Conservation (phyloP, 2,113 vertebrate genomes). For the Ranitomeya imitator region DNA sequence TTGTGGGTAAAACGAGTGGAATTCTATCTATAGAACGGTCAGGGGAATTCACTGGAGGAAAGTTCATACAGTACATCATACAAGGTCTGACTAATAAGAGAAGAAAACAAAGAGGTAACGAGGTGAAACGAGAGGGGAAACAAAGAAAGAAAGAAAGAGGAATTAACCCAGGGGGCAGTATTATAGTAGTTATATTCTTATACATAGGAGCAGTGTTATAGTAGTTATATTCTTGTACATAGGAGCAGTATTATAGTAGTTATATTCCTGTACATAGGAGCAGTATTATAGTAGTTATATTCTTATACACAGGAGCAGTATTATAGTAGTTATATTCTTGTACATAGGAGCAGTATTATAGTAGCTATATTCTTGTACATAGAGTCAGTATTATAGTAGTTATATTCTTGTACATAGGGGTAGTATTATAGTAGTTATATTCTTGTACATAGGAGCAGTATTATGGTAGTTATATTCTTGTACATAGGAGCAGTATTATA, state of each 20-base stretch:
- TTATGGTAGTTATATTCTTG: neutral
- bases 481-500: neutral
- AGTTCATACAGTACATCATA: neutral
- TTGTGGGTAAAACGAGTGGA: neutral
- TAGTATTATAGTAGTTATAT: neutral
- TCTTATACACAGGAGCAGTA: neutral
- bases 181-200: neutral
- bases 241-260: constrained; percentile 7
- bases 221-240: constrained; percentile 7
- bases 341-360: neutral
- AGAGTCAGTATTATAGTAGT: neutral
- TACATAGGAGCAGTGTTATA: neutral
- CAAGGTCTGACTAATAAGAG: neutral
- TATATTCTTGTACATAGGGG: neutral
- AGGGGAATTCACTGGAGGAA: neutral
- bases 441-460: neutral
- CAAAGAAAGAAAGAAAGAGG: neutral
- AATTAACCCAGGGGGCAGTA: neutral
- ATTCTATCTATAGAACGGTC: neutral
- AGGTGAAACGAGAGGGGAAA: neutral
- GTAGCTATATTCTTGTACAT: too few relatives aligned
- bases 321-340: constrained; percentile 17
- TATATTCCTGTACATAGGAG: neutral
- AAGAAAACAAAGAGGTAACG: neutral
- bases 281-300: constrained; percentile 9